Conservation (phyloP, 2,888 invertebrate genomes). For the Pemphredon lugubris region DNA sequence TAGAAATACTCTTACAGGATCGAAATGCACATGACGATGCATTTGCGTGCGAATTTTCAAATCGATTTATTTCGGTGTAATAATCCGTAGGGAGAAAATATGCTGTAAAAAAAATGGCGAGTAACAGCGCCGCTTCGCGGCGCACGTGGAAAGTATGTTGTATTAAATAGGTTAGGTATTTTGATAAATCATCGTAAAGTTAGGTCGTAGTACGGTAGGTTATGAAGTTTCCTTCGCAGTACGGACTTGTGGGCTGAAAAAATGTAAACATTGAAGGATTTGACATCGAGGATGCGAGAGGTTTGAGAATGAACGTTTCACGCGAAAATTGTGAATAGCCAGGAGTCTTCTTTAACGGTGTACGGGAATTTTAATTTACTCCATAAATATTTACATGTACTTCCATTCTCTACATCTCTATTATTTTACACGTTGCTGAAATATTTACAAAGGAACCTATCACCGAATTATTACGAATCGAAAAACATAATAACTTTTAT, state of each 20-base stretch:
- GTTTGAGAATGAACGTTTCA: no score
- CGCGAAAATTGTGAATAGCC: no score
- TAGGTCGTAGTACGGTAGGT: constrained; percentile 32
- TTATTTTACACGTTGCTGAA: no score
- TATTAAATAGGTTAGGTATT: constrained; percentile 45
- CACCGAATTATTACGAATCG: no score
- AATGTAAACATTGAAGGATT: not conserved
- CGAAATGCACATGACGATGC: not conserved
- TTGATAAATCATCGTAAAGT: constrained; percentile 24
- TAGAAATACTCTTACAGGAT: not conserved
- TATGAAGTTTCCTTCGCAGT: constrained; percentile 11
- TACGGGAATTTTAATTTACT: no score
- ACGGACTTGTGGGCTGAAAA: constrained; percentile 2
- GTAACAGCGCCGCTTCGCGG: constrained; percentile 53
- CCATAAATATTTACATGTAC: no score
- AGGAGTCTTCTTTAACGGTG: no score
- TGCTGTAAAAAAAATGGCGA: constrained; percentile 31
- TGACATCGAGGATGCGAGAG: not conserved
- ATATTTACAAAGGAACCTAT: no score
- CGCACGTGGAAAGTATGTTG: constrained; percentile 16
- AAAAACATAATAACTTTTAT: no score
- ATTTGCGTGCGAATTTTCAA: constrained; percentile 1
- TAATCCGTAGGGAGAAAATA: constrained; percentile 28
- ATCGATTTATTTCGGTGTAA: constrained; percentile 22
- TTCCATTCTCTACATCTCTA: no score